These are phyloP conservation scores for Hassar affinis DNA, from an alignment of 2,113 vertebrate species.

Conservation along the genomic window DNA sequence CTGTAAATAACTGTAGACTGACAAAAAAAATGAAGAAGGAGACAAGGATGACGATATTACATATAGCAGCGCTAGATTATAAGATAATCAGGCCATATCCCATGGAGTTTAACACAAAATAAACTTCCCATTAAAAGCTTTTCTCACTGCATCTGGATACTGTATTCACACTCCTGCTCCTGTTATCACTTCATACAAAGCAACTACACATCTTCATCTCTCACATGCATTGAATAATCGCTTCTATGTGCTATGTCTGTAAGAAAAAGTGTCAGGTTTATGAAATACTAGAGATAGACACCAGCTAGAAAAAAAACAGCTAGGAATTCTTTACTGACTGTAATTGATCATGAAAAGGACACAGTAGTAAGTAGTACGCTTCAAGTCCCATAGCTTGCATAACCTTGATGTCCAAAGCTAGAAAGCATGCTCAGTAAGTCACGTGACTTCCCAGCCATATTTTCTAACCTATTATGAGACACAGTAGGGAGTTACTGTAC, in stretches of 20 bases:
- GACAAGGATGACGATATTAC: not conserved
- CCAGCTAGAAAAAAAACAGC: too few relatives aligned
- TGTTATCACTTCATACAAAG: slow-evolving; percentile 6
- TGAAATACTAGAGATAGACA: not conserved
- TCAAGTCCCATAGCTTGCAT: slow-evolving; percentile 30
- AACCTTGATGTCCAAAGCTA: slow-evolving; percentile 42
- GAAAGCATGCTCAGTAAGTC: slow-evolving; percentile 31
- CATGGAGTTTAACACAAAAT: slow-evolving; percentile 34
- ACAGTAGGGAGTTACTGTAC: slow-evolving; percentile 12
- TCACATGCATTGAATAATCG: not conserved
- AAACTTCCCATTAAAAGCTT: slow-evolving; percentile 34
- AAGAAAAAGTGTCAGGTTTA: not conserved
- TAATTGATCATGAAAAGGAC: not conserved
- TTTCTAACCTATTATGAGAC: slow-evolving; percentile 15
- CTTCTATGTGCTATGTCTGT: slow-evolving; percentile 13
- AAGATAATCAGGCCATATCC: slow-evolving; percentile 48
- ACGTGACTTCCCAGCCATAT: slow-evolving; percentile 26
- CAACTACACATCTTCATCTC: slow-evolving; percentile 11
- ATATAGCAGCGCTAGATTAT: slow-evolving; percentile 41
- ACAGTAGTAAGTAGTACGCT: too few relatives aligned
- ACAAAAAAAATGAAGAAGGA: not conserved
- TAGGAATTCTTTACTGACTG: not conserved
- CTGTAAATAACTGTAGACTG: slow-evolving; percentile 38
- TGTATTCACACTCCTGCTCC: slow-evolving; percentile 9
- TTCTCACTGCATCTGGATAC: slow-evolving; percentile 22